Evolutionary conservation across 2,888 invertebrate species (phyloP), one percentile per base, ranked within the genome.

Genomic region (Lysandra coridon): DNA sequence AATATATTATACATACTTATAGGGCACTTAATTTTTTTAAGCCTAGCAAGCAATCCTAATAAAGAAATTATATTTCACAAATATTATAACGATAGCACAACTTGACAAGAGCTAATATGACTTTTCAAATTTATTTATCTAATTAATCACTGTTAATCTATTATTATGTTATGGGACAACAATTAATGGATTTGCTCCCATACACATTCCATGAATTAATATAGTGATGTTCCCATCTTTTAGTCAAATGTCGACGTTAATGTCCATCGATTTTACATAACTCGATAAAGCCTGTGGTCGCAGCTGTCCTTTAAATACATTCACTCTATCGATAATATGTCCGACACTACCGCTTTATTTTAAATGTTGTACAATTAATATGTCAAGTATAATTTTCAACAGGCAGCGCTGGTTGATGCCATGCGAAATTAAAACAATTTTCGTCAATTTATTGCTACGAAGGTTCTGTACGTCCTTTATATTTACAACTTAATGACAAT

Each of bases 351-450:
- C 69, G 69, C 69, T 69, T 69, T 17, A 69, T 69, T 69, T 69
- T 69, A 69, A 69, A 69, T 69, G 69, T 4, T 69, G 69, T 37
- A 69, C 69, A 69, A 69, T 69, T 69, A 69, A 69, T 69, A 69
- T 37, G 69, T 69, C 69, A 69, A 69, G 69, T 69, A 14, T 69
- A 69, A 69, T 69, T 69, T 69, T 69, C 33, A 33, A 69, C 64
- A 33, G 64, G 2, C 69, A 69, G 69, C 12, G 30, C 4, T 10
- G 64, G 69, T 33, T 69, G 33, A 33, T 17, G 33, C 33, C 33
- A 14, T 12, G 23, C 14, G 33, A 69, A 69, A 33, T 14, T 69
- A 33, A 14, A 69, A 69, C 69, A 4, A 69, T 69, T 69, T 69
- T 69, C 69, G 5, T 33, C 12, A 33, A 33, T 12, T 69, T 69